Base-by-base conservation (phyloP, 64 coral and sea anemone species). In the Platygyra sinensis region DNA sequence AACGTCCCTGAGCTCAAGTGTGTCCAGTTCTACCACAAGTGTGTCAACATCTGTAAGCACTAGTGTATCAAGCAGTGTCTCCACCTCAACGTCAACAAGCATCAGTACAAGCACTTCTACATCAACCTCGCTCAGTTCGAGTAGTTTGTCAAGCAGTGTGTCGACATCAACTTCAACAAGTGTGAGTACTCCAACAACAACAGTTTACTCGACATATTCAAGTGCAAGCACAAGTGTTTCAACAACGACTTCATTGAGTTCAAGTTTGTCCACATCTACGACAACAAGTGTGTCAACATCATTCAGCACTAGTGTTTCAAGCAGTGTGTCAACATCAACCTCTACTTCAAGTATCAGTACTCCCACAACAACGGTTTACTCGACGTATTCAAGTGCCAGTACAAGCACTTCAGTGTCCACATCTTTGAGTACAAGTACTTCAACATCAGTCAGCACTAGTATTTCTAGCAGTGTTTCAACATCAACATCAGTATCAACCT, bases 61-160 rank as follows among this genome's bases (percentile, higher is more conserved):
- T 13, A 89, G 87, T 50, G 20, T 64, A n/a, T 67, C 64, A 14
- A 80, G 76, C 6, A 72, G 76, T 29, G 62, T 63, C 60, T 69
- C 72, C 8, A 88, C 76, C 0, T 59, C 20, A 12, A 77, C 14
- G 19, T 77, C 75, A 20, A 51, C 75, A 22, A 78, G 75, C 52
- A 51, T 22, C 0, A 78, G 75, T 78, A 20, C 42, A 54, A 52
- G 39, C 10, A 78, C 38, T 52, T n/a, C 39, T 0, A 13, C 74
- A 7, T 76, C 30, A 38, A 76, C 18, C 7, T 76, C 74, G 0
- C 20, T 32, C 10, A 76, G 74, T 9, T 46, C 74, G 0, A 73
- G 72, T 73, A 46, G 39, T 46, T n/a, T n/a, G 71, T 73, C 71
- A 32, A 73, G 25, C n/a, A 73, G 25, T 13, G 13, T 28, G 3